Base-by-base conservation (phyloP, 2,797 vertebrate species). In the Chloroceryle inda region DNA sequence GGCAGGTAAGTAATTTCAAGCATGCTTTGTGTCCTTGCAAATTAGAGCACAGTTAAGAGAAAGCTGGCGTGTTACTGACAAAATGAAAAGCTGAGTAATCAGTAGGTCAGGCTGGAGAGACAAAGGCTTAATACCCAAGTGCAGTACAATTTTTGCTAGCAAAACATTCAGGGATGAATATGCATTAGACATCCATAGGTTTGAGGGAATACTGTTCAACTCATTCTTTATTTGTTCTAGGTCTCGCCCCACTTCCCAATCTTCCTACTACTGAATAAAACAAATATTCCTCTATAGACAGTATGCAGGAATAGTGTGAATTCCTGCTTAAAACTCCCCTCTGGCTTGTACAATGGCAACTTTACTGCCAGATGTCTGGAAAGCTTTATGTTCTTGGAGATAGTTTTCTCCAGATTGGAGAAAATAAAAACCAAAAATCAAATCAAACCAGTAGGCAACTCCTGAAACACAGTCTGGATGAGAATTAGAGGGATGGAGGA, bases 1-100 rank as follows among this genome's bases (percentile, higher is more conserved):
- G 85, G 91, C 96, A 96, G 88, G 92, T 94, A 95, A 85, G 74
- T 94, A 92, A 97, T 95, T 97, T 96, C 79, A 69, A 91, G 73
- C 49, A 69, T 58, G 75, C 68, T 96, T 92, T 97, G 58, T 88
- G 59, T 94, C 61, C 78, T 73, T 66, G 66, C 58, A 91, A 94
- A 92, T 96, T 91, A 95, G 62, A 95, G 77, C 26, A 37, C 90
- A 88, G 71, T 97, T 73, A 92, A 93, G 40, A 91, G 89, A 83
- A 96, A 92, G 67, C 88, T 68, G 75, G 47, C 49, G 66, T 86
- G 75, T 73, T 84, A 85, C 83, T 59, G 67, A 62, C 52, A 88
- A 89, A 73, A 94, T 88, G 53, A 90, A 92, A 93, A 88, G 55
- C 31, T 15, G 50, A 35, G 64, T 68, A 75, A 84, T 37, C 68